Percentiles rank a stretch among this genome's conserved stretches.
phyloP scores from a whole-genome alignment of 1,140 invertebrate species.

The Heliconius eleuchia region DNA sequence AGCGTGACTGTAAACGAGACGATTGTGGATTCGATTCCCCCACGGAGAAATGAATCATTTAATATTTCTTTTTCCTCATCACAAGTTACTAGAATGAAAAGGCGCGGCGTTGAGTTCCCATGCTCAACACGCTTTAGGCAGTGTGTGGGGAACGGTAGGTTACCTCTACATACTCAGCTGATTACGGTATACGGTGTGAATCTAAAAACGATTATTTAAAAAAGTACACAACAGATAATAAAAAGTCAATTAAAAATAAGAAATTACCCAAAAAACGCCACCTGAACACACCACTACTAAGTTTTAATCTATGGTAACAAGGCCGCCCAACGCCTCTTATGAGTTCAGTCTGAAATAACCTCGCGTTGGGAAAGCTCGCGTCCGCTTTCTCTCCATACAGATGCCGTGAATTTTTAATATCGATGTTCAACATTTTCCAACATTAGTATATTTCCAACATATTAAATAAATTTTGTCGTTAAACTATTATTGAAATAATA shows the following conservation, averaged over 20 bases:
- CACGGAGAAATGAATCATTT: too few relatives aligned
- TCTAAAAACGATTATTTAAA: too few relatives aligned
- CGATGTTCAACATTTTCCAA: slow-evolving; percentile 39
- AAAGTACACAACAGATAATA: too few relatives aligned
- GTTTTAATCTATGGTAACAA: slow-evolving; percentile 36
- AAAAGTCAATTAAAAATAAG: neutral
- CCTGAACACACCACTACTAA: slow-evolving; percentile 10
- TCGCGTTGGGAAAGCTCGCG: slow-evolving; percentile 35
- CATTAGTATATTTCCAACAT: neutral
- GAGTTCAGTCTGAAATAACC: slow-evolving; percentile 45
- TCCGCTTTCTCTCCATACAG: slow-evolving; percentile 10
- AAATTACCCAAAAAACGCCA: neutral
- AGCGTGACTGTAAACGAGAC: too few relatives aligned
- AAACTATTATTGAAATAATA: neutral
- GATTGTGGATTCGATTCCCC: too few relatives aligned
- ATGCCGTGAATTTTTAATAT: slow-evolving; percentile 64
- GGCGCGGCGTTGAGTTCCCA: too few relatives aligned
- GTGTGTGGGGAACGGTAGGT: too few relatives aligned
- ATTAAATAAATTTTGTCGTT: neutral
- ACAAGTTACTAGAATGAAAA: too few relatives aligned
- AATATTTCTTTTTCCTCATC: too few relatives aligned
- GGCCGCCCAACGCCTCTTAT: slow-evolving; percentile 25
- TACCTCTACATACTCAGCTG: too few relatives aligned
- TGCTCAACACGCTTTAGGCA: too few relatives aligned
- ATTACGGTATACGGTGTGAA: too few relatives aligned